Percentiles rank a stretch among this genome's conserved stretches.
These are phyloP conservation scores for Nemoura dubitans DNA, from an alignment of 2,888 invertebrate genomes.

Conservation along the genomic window DNA sequence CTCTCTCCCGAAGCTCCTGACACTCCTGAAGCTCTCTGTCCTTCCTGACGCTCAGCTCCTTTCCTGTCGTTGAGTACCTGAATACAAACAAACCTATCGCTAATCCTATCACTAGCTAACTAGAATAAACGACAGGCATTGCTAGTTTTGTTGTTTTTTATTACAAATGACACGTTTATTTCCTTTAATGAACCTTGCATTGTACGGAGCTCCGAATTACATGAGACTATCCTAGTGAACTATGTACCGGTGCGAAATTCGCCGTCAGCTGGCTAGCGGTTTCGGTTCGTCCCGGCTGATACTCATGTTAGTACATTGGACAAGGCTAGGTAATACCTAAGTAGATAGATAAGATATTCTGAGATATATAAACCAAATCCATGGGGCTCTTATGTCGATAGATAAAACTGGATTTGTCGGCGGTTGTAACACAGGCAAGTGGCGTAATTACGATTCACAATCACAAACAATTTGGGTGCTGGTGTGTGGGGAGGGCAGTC, in stretches of 20 bases:
- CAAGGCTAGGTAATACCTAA: neutral
- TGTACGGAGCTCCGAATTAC: neutral
- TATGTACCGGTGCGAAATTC: neutral
- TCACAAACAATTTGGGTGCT: neutral
- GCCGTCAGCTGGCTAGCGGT: neutral
- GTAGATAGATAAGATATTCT: neutral
- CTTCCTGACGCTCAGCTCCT: neutral
- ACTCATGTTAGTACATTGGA: neutral
- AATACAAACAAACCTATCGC: neutral
- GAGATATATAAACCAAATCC: neutral
- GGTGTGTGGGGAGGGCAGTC: neutral
- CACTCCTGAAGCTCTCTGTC: neutral
- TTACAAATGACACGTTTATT: neutral
- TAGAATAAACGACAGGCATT: neutral
- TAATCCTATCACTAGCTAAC: neutral
- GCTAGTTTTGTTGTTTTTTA: constrained; percentile 7
- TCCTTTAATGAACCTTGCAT: neutral
- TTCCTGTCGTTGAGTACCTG: neutral
- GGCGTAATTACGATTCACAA: neutral
- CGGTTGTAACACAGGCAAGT: neutral
- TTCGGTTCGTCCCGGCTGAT: neutral
- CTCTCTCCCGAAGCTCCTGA: neutral
- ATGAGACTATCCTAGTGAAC: neutral
- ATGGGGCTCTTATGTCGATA: neutral
- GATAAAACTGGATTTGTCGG: neutral